Percentiles rank a stretch among this genome's conserved stretches.
Conservation (phyloP, 2,113 vertebrate species). For the Oxyruncus cristatus region DNA sequence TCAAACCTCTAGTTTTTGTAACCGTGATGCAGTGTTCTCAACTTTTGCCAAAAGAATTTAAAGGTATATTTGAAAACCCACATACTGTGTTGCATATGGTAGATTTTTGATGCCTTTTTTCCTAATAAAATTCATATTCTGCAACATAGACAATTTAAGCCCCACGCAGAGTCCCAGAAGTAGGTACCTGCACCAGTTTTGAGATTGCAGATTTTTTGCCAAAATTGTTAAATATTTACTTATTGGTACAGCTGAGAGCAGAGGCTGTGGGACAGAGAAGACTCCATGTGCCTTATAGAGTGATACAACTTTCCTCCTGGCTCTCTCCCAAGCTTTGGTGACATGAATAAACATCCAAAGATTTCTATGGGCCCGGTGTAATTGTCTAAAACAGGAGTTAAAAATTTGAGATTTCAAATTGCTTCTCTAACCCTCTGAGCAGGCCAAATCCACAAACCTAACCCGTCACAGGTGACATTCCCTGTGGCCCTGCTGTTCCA, state of each 20-base stretch:
- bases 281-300: not conserved
- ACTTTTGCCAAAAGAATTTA: not conserved
- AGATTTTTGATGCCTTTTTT: not conserved
- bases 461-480: not conserved
- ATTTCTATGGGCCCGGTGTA: not conserved
- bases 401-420: not conserved
- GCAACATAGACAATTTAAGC: not conserved
- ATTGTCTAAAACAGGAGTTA: not conserved
- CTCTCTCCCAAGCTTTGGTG: not conserved
- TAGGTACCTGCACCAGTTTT: not conserved
- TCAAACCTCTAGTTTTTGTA: not conserved
- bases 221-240: not conserved
- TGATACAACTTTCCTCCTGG: not conserved
- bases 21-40: not conserved
- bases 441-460: not conserved
- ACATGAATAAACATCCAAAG: not conserved
- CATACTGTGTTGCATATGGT: not conserved
- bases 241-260: not conserved
- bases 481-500: not conserved
- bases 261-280: not conserved
- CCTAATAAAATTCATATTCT: not conserved
- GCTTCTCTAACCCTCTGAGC: not conserved
- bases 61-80: not conserved
- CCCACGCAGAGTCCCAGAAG: not conserved
- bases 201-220: not conserved